Evolutionary conservation across 30 jellyfish, hydroid and myxozoan species (phyloP).

Genomic region (Aurelia aurita complex sp. Pacific): DNA sequence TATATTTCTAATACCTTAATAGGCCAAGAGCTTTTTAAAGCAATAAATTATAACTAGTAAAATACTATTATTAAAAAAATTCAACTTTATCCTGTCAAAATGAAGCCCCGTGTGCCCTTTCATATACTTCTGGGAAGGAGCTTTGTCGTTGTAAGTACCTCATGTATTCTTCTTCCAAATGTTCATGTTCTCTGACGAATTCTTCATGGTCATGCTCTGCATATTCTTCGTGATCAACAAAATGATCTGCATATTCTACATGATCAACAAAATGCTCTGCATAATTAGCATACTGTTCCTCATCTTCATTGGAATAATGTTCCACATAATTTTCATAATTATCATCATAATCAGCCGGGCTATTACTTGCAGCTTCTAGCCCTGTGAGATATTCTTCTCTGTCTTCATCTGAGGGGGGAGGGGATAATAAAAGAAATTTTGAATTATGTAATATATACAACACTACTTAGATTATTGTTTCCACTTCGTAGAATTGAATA

Average conservation of each 20-base stretch:
- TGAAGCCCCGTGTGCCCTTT: slow-evolving; percentile 58
- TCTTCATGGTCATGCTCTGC: slow-evolving; percentile 40
- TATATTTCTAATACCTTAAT: too few species aligned
- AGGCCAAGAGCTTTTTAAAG: too few species aligned
- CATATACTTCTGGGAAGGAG: slow-evolving; percentile 41
- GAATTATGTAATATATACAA: too few species aligned
- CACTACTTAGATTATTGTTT: too few species aligned
- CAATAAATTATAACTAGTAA: too few species aligned
- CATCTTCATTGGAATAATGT: neutral
- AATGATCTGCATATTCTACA: slow-evolving; percentile 7
- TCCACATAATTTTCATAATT: slow-evolving; percentile 23
- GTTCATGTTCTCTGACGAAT: slow-evolving; percentile 33
- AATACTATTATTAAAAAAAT: too few species aligned
- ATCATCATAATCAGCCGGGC: slow-evolving; percentile 37
- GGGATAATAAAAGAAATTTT: too few species aligned
- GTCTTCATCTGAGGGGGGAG: slow-evolving; percentile 14
- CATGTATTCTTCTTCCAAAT: slow-evolving; percentile 49
- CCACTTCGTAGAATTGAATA: too few species aligned
- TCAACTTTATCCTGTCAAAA: neutral
- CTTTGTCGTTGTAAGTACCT: slow-evolving; percentile 40
- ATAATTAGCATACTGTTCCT: too few species aligned
- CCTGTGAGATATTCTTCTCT: slow-evolving; percentile 25
- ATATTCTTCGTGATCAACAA: neutral
- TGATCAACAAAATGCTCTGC: slow-evolving; percentile 22
- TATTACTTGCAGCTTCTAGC: slow-evolving; percentile 25